Evolutionary conservation across 2,888 invertebrate genomes (phyloP), one percentile per base, ranked within the genome.

Genomic region (Micropterix aruncella): DNA sequence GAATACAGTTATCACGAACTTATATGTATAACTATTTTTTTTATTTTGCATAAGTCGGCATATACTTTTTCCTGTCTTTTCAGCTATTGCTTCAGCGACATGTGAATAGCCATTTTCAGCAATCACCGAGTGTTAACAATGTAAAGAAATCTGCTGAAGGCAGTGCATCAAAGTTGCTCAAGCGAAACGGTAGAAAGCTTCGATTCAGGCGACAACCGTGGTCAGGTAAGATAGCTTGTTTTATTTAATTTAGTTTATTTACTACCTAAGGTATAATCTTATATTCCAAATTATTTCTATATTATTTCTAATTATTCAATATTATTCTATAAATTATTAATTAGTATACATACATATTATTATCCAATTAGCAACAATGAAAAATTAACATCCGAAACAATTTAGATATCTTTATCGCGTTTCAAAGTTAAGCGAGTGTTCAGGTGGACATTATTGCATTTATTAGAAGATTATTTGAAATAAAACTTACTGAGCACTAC

Each of bases 21-120:
- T n/a, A n/a, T n/a, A n/a, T n/a, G n/a, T n/a, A n/a, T n/a, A n/a
- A n/a, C n/a, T n/a, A n/a, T n/a, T n/a, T n/a, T n/a, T n/a, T n/a
- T n/a, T n/a, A n/a, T n/a, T n/a, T n/a, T n/a, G n/a, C n/a, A n/a
- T n/a, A n/a, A n/a, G n/a, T n/a, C n/a, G n/a, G n/a, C n/a, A n/a
- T n/a, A n/a, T n/a, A n/a, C n/a, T n/a, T n/a, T n/a, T n/a, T n/a
- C n/a, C n/a, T n/a, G n/a, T n/a, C n/a, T 27, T 75, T 75, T 27
- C 71, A 86, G 86, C 76, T 75, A 47, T 80, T 89, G 47, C 68
- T 95, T 54, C 90, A 94, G 64, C 77, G 93, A 54, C 95, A 96
- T 59, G 92, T 94, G 43, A 93, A 94, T 68, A 80, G 85, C 56
- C 95, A 95, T 63, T 94, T 95, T 68, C 82, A 81, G 56, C 65